These are phyloP conservation scores for Dysmachus trigonus DNA, from an alignment of 2,888 invertebrate genomes.

Conservation along the genomic window DNA sequence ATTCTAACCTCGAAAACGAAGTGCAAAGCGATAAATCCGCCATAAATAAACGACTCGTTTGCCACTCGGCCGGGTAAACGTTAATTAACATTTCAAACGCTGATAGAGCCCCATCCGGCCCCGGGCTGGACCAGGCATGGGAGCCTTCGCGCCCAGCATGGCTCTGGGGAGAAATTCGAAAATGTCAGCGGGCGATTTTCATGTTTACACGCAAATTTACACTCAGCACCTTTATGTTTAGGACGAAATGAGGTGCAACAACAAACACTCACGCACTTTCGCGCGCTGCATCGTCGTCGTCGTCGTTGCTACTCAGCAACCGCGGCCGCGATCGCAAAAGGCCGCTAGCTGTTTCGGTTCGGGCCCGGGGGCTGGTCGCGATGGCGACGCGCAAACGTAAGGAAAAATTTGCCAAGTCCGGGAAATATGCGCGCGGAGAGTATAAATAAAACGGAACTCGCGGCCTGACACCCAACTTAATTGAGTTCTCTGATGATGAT, in stretches of 20 bases:
- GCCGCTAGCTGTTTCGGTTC: neutral
- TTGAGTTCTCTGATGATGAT: slow-evolving; percentile 46
- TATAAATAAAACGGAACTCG: slow-evolving; percentile 43
- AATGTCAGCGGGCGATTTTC: slow-evolving; percentile 47
- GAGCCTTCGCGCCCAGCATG: neutral
- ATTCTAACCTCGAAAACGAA: slow-evolving; percentile 43
- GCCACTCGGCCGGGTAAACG: slow-evolving; percentile 26
- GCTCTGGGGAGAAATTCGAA: slow-evolving; percentile 43
- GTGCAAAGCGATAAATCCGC: slow-evolving; percentile 36
- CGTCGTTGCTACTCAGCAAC: neutral
- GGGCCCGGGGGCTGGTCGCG: neutral
- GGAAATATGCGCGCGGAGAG: slow-evolving; percentile 21
- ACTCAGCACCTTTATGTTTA: slow-evolving; percentile 40
- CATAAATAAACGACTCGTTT: slow-evolving; percentile 44
- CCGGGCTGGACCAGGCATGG: slow-evolving; percentile 23
- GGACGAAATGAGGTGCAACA: slow-evolving; percentile 42
- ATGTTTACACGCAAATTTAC: slow-evolving; percentile 49
- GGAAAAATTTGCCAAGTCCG: slow-evolving; percentile 23
- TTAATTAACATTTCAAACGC: slow-evolving; percentile 42
- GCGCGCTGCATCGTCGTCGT: neutral
- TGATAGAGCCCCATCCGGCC: neutral
- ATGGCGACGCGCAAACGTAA: neutral
- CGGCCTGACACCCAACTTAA: slow-evolving; percentile 44
- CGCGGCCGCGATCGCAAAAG: neutral
- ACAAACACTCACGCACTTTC: slow-evolving; percentile 36